phyloP scores from a whole-genome alignment of 2,888 invertebrate genomes.

The Calephelis perditalis region DNA sequence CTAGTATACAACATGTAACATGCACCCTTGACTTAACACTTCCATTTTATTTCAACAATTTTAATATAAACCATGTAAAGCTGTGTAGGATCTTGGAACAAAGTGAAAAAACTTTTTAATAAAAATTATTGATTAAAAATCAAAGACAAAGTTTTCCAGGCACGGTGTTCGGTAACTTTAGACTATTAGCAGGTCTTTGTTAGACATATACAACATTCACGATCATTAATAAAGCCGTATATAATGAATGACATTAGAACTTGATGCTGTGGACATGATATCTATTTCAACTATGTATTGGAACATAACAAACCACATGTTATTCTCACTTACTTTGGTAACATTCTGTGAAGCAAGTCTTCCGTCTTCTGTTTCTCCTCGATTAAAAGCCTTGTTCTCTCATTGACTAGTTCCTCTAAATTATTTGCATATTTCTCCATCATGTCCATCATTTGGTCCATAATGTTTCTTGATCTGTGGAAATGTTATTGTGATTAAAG shows the following conservation, averaged over 20 bases:
- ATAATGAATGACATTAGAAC: slow-evolving; percentile 33
- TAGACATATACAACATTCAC: slow-evolving; percentile 42
- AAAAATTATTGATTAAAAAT: background rate
- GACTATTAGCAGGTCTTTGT: slow-evolving; percentile 17
- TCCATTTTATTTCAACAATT: background rate
- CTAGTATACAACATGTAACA: slow-evolving; percentile 26
- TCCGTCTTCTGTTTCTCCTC: slow-evolving; percentile 96
- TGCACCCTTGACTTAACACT: slow-evolving; percentile 17
- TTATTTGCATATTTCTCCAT: slow-evolving; percentile 98
- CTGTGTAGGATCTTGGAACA: background rate
- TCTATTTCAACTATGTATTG: background rate
- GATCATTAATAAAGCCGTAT: slow-evolving; percentile 36
- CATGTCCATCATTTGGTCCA: slow-evolving; percentile 99
- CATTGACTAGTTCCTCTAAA: slow-evolving; percentile 95
- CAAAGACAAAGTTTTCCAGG: background rate
- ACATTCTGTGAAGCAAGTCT: slow-evolving; percentile 94
- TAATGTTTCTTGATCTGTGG: slow-evolving; percentile 89
- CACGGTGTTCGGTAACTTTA: background rate
- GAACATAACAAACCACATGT: slow-evolving; percentile 21
- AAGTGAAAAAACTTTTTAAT: background rate
- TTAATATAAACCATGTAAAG: slow-evolving; percentile 4
- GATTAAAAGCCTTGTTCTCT: slow-evolving; percentile 91
- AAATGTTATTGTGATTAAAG: slow-evolving; percentile 14
- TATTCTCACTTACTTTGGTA: slow-evolving; percentile 86
- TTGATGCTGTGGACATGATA: slow-evolving; percentile 33